Conservation (phyloP, 2,888 invertebrate species). For the Pterobdella sp. region DNA sequence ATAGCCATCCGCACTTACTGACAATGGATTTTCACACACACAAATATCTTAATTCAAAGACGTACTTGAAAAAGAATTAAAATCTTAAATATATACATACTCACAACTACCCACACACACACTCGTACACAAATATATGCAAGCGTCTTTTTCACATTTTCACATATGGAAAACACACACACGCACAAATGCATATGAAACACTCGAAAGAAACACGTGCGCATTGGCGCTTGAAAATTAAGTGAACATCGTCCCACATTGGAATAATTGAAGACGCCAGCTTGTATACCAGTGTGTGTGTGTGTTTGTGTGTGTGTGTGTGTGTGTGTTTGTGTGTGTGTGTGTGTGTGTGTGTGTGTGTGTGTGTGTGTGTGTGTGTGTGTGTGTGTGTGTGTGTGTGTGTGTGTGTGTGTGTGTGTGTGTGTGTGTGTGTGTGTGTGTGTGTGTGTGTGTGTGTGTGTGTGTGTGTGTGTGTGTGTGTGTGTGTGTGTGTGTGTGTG, state of each 20-base stretch:
- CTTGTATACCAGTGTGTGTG: constrained; percentile 1
- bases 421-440: constrained; percentile 17
- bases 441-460: constrained; percentile 24
- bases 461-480: constrained; percentile 23
- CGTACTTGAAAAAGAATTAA: no score
- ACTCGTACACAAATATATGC: no score
- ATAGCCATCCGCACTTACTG: no score
- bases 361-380: constrained; percentile 17
- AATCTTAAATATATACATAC: no score
- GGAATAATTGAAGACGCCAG: constrained; percentile 4
- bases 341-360: constrained; percentile 20
- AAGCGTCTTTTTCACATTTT: no score
- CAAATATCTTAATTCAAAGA: no score
- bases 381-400: constrained; percentile 22
- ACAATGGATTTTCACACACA: no score
- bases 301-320: constrained; percentile 1
- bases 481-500: constrained; percentile 15
- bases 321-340: constrained; percentile 21
- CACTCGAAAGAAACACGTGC: not conserved
- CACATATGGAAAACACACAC: no score
- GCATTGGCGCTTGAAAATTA: constrained; percentile 3
- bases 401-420: constrained; percentile 18
- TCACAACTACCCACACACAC: no score
- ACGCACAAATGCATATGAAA: no score
- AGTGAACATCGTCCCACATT: constrained; percentile 4